These are phyloP conservation scores for Petromus typicus DNA, from an alignment of 2,113 vertebrate species.

Conservation along the genomic window DNA sequence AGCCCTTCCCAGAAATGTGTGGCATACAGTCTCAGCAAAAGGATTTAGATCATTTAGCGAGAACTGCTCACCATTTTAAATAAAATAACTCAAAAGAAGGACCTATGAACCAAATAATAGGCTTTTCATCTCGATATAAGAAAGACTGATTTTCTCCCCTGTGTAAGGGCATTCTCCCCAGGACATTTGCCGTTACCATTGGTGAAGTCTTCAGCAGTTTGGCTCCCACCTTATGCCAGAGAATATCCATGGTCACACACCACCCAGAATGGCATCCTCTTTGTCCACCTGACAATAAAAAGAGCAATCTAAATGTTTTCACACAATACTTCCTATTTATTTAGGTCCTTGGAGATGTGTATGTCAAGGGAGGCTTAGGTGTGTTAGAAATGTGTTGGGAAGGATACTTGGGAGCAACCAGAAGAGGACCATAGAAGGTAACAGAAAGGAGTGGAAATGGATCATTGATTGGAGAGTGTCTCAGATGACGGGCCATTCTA, in stretches of 20 bases:
- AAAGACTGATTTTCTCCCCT: neutral
- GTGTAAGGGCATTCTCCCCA: neutral
- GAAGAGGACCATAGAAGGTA: neutral
- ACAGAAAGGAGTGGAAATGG: neutral
- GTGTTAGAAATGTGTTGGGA: neutral
- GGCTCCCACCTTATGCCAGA: neutral
- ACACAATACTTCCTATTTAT: neutral
- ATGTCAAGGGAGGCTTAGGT: neutral
- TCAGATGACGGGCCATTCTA: neutral
- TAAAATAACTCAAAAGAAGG: constrained; percentile 18
- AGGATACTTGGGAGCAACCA: neutral
- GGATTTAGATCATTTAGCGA: neutral
- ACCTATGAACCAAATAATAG: neutral
- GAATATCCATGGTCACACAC: neutral
- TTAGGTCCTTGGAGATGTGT: neutral
- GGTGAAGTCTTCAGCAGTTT: neutral
- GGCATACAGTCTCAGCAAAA: neutral
- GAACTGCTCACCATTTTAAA: constrained; percentile 11
- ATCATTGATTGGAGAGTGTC: neutral
- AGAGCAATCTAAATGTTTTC: neutral
- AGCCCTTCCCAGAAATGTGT: constrained; percentile 31
- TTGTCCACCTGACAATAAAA: neutral
- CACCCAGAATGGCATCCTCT: neutral
- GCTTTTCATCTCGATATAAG: constrained; percentile 22
- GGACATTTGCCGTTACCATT: neutral